Percentiles rank a stretch among this genome's conserved stretches.
These are phyloP conservation scores for Apogon talboti DNA, from an alignment of 2,797 vertebrate genomes.

Conservation along the genomic window DNA sequence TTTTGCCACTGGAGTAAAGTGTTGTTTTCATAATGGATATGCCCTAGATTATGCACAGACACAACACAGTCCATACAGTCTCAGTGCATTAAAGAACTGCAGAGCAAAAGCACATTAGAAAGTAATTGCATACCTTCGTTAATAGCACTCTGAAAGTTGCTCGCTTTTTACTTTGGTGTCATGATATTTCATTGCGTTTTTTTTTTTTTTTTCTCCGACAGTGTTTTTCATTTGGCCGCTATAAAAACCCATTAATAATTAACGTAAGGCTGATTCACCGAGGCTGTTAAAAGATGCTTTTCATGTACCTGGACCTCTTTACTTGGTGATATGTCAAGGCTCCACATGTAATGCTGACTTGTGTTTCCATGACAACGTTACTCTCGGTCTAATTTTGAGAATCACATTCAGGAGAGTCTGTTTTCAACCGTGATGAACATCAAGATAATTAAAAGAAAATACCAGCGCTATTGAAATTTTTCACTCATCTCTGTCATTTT, in stretches of 20 bases:
- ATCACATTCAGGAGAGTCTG: constrained; percentile 32
- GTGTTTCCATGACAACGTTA: constrained; percentile 72
- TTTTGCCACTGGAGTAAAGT: constrained; percentile 75
- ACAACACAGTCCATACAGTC: constrained; percentile 30
- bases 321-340: constrained; percentile 55
- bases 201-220: neutral
- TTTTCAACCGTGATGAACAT: constrained; percentile 40
- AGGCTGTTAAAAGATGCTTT: constrained; percentile 49
- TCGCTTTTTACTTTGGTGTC: constrained; percentile 5
- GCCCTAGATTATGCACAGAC: constrained; percentile 60
- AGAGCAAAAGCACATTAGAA: constrained; percentile 36
- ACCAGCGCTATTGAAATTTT: constrained; percentile 9
- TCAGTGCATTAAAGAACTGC: constrained; percentile 29
- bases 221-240: constrained; percentile 15
- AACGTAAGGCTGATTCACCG: constrained; percentile 22
- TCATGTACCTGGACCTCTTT: constrained; percentile 42
- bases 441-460: constrained; percentile 48
- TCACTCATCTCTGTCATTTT: constrained; percentile 10
- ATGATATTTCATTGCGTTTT: constrained; percentile 12
- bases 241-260: constrained; percentile 24
- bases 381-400: constrained; percentile 56
- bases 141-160: constrained; percentile 8
- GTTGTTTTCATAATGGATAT: constrained; percentile 74
- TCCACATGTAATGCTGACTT: constrained; percentile 52
- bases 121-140: constrained; percentile 27